These are phyloP conservation scores for Mixornis gularis DNA, from an alignment of 2,113 vertebrate species.

Conservation along the genomic window DNA sequence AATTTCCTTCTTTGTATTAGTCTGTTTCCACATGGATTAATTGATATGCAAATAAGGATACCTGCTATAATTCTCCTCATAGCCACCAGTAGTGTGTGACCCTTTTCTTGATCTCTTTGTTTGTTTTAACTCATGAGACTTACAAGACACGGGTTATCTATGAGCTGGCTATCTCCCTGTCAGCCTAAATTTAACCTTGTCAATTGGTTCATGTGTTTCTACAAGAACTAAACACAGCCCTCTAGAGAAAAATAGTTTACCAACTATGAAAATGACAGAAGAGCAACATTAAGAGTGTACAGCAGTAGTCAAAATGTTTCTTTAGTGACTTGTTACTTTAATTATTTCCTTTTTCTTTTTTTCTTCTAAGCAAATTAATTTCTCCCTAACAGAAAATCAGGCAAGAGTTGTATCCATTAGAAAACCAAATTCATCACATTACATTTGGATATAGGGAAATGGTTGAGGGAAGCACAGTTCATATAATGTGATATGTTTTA, in stretches of 20 bases:
- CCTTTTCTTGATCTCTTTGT: background rate
- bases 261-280: background rate
- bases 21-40: background rate
- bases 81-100: accelerated
- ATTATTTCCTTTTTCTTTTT: background rate
- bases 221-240: background rate
- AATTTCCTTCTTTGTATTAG: background rate
- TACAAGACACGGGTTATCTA: background rate
- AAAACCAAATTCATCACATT: background rate
- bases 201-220: background rate
- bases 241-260: background rate
- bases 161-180: accelerated
- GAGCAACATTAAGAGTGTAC: accelerated
- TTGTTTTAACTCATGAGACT: background rate
- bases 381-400: background rate
- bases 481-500: background rate
- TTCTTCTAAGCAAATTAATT: background rate
- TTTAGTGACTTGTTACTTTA: background rate
- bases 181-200: background rate
- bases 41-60: background rate
- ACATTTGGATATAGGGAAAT: background rate
- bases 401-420: background rate
- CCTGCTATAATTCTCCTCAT: background rate
- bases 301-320: background rate
- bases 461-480: background rate